phyloP scores from a whole-genome alignment of 2,113 vertebrate species.

The Entelurus aequoreus region DNA sequence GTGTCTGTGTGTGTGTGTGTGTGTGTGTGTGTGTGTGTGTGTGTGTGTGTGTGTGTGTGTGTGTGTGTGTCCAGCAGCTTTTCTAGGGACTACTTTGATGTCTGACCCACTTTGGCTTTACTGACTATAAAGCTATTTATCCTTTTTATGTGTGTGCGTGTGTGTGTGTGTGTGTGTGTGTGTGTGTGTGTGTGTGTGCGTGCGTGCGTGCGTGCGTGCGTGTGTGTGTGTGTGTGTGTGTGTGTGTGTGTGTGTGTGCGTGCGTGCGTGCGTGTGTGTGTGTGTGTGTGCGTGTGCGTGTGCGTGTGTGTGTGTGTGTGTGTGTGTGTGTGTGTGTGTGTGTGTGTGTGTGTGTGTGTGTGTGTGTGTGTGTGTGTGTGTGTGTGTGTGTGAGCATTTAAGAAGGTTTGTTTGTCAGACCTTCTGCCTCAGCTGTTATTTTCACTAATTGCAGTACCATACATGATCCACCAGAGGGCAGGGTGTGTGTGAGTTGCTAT shows the following conservation, averaged over 20 bases:
- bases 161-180: constrained; percentile 21
- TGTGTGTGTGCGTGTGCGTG: neutral
- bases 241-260: constrained; percentile 4
- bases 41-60: constrained; percentile 17
- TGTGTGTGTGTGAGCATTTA: constrained; percentile 50
- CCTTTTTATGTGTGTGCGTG: constrained; percentile 40
- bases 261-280: neutral
- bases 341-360: constrained; percentile 25
- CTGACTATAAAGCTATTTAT: constrained; percentile 69
- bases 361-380: constrained; percentile 24
- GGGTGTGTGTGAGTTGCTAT: too few relatives aligned
- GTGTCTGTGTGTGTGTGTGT: constrained; percentile 10
- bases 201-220: constrained; percentile 41
- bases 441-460: neutral
- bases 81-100: constrained; percentile 69
- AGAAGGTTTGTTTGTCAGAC: constrained; percentile 41
- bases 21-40: constrained; percentile 7
- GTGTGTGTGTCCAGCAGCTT: constrained; percentile 56
- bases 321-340: constrained; percentile 16
- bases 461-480: too few relatives aligned
- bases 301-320: constrained; percentile 19
- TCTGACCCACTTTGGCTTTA: constrained; percentile 72
- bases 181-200: constrained; percentile 16
- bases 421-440: constrained; percentile 39
- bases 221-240: constrained; percentile 23